Evolutionary conservation across 1,140 invertebrate genomes (phyloP), one percentile per base, ranked within the genome.

Genomic region (Cherax destructor): DNA sequence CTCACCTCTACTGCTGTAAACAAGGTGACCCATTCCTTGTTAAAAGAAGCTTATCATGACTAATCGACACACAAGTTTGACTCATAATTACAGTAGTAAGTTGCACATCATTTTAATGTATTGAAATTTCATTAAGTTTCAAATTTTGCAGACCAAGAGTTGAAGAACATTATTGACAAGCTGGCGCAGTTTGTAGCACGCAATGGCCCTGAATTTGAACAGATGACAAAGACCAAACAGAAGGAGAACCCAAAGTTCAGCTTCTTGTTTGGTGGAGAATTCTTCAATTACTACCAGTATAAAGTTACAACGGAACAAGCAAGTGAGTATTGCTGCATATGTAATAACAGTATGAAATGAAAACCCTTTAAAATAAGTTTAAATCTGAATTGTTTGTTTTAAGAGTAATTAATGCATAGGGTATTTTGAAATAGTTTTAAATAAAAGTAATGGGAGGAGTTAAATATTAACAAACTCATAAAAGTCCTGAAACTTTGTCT

Each of bases 131-230:
- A 30, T 6, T 21, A 74, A 1, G 11, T 69, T 78, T 80, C 83
- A 59, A 93, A 56, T 78, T 72, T 92, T 85, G 77, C 94, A 98
- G 98, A 99, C 96, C 97, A 96, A 93, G 98, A 99, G 94, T 95
- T 98, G 93, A 96, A 97, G 93, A 99, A 99, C 95, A 99, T 99
- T 94, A 99, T 99, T 94, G 99, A 99, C 95, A 99, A 99, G 96
- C 95, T 99, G 93, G 99, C 99, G 3, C 97, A 99, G 94, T 99
- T 99, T 96, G 99, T 99, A 86, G 99, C 99, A 92, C 96, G 99
- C 94, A 99, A 99, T 97, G 99, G 99, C 30, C 98, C 98, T 3
- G 98, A 99, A 94, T 99, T 99, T 95, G 99, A 99, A 95, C 96
- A 98, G 94, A 99, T 99, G 97, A 99, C 98, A 78, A 99, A 99